Evolutionary conservation across 2,113 vertebrate genomes (phyloP), one percentile per base, ranked within the genome.

Genomic region (Solea senegalensis): DNA sequence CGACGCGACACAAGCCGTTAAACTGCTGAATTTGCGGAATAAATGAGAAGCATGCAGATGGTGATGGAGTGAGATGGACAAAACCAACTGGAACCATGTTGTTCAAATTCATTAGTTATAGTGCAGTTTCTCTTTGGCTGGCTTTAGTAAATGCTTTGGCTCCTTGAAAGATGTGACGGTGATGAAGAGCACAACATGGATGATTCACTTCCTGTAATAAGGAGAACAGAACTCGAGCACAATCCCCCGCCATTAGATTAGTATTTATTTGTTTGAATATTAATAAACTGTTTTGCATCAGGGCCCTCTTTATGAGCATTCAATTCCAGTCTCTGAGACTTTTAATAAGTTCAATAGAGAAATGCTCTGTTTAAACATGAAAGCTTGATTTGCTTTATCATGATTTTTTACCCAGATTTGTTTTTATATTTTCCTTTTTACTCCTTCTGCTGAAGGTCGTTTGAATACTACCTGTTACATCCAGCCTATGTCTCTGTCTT

Each of bases 1-100:
- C 65, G 61, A 76, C 69, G 68, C 27, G 75, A 81, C 73, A 71
- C 54, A 53, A 74, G 73, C 72, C 77, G 61, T 86, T 88, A 85
- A 85, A 69, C 59, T 53, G 65, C 56, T 40, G 78, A 74, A 85
- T 71, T 66, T 76, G 57, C 69, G 66, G 73, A 79, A 82, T 41
- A 56, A 87, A 81, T 41, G 76, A 74, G 46, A 59, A 56, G 80
- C 49, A 43, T 48, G 62, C 51, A 67, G 84, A 85, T 65, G 76
- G 87, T 82, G 84, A 60, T 67, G 21, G 74, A 70, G 43, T 21
- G 68, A 74, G 69, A 72, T 65, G 66, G 55, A 85, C 64, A 75
- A 86, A 85, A 71, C 74, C 77, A 71, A 78, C 43, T 72, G 76
- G 64, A 86, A 82, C 60, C 21, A 2, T 68, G 60, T 14, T 53